Percentiles rank a stretch among this genome's conserved stretches.
phyloP scores from a whole-genome alignment of 2,113 vertebrate genomes.

The Oceanites oceanicus region DNA sequence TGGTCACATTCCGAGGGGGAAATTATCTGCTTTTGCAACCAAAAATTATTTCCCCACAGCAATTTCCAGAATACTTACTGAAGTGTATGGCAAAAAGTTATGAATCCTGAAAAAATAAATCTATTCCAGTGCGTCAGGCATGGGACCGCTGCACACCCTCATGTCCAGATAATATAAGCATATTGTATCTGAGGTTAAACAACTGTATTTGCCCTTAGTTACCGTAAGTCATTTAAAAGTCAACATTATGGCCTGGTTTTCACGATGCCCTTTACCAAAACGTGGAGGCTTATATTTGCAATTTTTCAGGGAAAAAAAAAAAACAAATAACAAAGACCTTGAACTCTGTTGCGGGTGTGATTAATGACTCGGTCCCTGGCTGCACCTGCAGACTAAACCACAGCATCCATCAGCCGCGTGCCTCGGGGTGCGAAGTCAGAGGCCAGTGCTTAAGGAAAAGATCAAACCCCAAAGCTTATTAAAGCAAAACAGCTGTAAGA shows the following conservation, averaged over 20 bases:
- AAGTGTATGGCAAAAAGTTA: not conserved
- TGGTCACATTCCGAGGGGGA: not conserved
- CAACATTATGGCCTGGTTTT: not conserved
- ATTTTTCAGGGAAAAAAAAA: not conserved
- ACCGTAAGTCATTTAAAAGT: not conserved
- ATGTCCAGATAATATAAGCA: not conserved
- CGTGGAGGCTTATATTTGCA: not conserved
- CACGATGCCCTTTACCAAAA: not conserved
- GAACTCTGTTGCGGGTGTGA: not conserved
- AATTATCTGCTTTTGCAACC: not conserved
- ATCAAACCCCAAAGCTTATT: slow-evolving; percentile 17
- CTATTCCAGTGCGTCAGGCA: not conserved
- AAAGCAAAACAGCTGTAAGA: not conserved
- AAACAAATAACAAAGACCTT: not conserved
- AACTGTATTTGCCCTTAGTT: not conserved
- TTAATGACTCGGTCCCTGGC: not conserved
- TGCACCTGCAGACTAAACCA: not conserved
- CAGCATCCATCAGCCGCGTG: not conserved
- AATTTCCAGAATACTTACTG: not conserved
- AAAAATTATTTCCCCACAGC: not conserved
- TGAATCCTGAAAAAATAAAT: not conserved
- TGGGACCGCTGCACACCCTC: not conserved
- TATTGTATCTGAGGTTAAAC: not conserved
- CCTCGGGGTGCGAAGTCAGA: not conserved
- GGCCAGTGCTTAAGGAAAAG: not conserved